phyloP scores from a whole-genome alignment of 2,113 vertebrate genomes.

The Gopherus flavomarginatus region DNA sequence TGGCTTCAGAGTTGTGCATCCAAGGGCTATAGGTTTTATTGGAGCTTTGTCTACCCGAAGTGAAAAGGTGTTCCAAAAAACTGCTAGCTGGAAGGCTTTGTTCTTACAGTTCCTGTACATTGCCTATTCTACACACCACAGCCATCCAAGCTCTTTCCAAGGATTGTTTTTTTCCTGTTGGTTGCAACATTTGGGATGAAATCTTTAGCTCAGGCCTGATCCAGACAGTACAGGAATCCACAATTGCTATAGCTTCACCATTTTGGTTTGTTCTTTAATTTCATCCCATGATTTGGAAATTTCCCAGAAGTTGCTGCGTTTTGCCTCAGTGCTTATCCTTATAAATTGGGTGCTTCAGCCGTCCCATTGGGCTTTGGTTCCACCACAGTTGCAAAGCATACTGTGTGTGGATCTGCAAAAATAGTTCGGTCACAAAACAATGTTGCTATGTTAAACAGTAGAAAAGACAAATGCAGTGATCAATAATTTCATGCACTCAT shows the following conservation, averaged over 20 bases:
- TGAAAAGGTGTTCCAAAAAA: constrained; percentile 2
- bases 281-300: background rate
- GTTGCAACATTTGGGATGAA: background rate
- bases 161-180: background rate
- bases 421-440: fast-evolving
- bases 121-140: background rate
- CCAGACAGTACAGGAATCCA: background rate
- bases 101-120: background rate
- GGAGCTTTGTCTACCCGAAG: background rate
- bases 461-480: background rate
- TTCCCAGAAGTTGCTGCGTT: background rate
- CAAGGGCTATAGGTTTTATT: background rate
- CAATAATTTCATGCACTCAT: fast-evolving
- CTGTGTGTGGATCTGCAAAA: background rate
- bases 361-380: fast-evolving
- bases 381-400: background rate
- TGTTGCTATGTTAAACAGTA: background rate
- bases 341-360: fast-evolving
- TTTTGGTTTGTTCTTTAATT: background rate
- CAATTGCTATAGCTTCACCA: background rate
- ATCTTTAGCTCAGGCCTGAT: background rate
- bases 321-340: background rate
- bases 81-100: background rate
- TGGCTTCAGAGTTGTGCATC: background rate
- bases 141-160: background rate